Conservation (phyloP, 2,113 vertebrate species). For the Azemiops feae region DNA sequence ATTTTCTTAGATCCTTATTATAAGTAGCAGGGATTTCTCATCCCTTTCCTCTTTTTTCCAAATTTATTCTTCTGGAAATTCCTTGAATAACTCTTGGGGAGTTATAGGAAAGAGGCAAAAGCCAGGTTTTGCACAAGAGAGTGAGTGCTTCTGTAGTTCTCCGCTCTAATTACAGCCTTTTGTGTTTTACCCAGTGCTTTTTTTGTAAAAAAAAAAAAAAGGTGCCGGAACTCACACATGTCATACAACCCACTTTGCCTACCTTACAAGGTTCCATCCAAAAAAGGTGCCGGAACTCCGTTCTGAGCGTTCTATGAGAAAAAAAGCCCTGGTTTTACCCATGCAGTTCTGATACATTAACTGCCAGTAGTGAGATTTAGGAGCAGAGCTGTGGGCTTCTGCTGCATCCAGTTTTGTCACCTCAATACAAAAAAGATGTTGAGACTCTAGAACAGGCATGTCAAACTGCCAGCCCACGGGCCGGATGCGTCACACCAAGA, state of each 20-base stretch:
- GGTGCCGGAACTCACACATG: too few relatives aligned
- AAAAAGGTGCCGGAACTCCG: too few relatives aligned
- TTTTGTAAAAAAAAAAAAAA: too few relatives aligned
- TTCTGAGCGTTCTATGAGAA: too few relatives aligned
- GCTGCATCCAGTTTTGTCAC: background rate
- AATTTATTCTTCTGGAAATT: background rate
- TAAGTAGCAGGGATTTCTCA: background rate
- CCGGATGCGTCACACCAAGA: too few relatives aligned
- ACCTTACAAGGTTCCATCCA: too few relatives aligned
- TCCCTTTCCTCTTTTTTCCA: background rate
- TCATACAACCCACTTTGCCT: too few relatives aligned
- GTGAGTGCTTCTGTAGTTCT: background rate
- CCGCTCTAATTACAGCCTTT: background rate
- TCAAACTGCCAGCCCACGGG: too few relatives aligned
- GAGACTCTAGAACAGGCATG: too few relatives aligned
- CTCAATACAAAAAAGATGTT: too few relatives aligned
- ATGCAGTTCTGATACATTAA: background rate
- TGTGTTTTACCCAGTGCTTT: background rate
- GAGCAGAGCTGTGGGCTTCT: background rate
- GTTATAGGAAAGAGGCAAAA: background rate
- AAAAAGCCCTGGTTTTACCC: too few relatives aligned
- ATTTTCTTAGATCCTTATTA: too few relatives aligned
- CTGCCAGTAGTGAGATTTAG: background rate
- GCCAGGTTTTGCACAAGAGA: background rate
- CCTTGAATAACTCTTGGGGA: background rate